These are phyloP conservation scores for Scaptomyza caliginosa DNA, from an alignment of 2,888 invertebrate species.

Conservation along the genomic window DNA sequence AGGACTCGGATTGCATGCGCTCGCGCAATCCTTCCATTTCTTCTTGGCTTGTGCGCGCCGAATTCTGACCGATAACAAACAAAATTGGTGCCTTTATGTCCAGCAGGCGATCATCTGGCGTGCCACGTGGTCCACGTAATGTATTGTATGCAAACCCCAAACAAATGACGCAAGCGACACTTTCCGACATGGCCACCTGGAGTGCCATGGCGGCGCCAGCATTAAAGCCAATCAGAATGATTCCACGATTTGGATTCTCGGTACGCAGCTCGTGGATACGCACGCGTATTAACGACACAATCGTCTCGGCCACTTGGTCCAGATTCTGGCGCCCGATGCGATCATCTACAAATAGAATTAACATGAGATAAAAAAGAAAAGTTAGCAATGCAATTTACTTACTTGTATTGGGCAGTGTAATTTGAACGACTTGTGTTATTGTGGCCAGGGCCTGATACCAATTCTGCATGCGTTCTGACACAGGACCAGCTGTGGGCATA, in stretches of 20 bases:
- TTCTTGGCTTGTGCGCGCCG: conserved; percentile 88
- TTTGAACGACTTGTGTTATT: conserved; percentile 88
- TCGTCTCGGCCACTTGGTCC: conserved; percentile 86
- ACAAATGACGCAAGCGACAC: conserved; percentile 90
- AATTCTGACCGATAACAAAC: conserved; percentile 91
- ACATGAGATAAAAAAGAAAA: not conserved
- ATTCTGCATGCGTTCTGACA: conserved; percentile 87
- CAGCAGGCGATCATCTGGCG: conserved; percentile 90
- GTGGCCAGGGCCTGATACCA: conserved; percentile 89
- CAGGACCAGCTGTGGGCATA: conserved; percentile 84
- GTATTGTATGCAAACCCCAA: conserved; percentile 91
- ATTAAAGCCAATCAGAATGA: conserved; percentile 91
- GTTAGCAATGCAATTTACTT: conserved; percentile 8
- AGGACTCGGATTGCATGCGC: conserved; percentile 90
- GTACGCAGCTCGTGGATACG: conserved; percentile 89
- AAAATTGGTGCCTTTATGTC: conserved; percentile 90
- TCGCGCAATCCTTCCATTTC: conserved; percentile 91
- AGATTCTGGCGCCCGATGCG: conserved; percentile 80
- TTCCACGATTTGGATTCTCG: conserved; percentile 88
- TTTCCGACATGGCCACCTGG: conserved; percentile 90
- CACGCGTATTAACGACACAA: conserved; percentile 87
- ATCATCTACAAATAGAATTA: conserved; percentile 54
- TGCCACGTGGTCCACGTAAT: conserved; percentile 89
- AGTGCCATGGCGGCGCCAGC: conserved; percentile 90
- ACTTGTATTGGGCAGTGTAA: conserved; percentile 81